A percentile compares a stretch with the other conserved stretches of the same genome.
These are phyloP conservation scores for Salvator merianae DNA, from an alignment of 2,113 vertebrate species.

Conservation along the genomic window DNA sequence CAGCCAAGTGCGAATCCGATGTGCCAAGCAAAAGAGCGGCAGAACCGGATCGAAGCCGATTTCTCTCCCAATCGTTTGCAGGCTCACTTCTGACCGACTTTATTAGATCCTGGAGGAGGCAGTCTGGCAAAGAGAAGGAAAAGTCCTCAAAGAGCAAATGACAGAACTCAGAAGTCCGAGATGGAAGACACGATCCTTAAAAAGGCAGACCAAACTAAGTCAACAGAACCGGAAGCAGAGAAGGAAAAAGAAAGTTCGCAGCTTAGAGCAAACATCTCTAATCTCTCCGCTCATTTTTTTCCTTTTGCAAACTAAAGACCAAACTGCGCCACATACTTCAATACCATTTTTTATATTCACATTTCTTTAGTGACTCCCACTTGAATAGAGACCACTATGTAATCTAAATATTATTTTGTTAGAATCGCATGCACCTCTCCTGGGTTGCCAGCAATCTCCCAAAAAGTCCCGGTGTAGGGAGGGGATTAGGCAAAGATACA, in stretches of 20 bases:
- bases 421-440: background rate
- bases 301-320: conserved; percentile 39
- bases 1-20: conserved; percentile 2
- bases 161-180: conserved; percentile 45
- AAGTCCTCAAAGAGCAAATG: conserved; percentile 33
- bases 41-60: background rate
- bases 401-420: background rate
- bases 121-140: conserved; percentile 18
- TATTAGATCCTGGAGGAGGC: conserved; percentile 48
- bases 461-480: background rate
- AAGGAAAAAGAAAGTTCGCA: conserved; percentile 20
- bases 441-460: background rate
- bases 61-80: conserved; percentile 25
- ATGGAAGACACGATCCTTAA: conserved; percentile 42
- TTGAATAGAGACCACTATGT: conserved; percentile 48
- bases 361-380: conserved; percentile 8
- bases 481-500: background rate
- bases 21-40: background rate
- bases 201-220: conserved; percentile 58
- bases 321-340: conserved; percentile 22
- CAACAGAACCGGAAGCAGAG: conserved; percentile 27
- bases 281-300: conserved; percentile 3
- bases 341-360: conserved; percentile 30
- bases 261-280: conserved; percentile 37
- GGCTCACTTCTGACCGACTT: conserved; percentile 12